Percentiles rank a stretch among this genome's conserved stretches.
Conservation (phyloP, 1,140 invertebrate species). For the Drosophila yakuba region DNA sequence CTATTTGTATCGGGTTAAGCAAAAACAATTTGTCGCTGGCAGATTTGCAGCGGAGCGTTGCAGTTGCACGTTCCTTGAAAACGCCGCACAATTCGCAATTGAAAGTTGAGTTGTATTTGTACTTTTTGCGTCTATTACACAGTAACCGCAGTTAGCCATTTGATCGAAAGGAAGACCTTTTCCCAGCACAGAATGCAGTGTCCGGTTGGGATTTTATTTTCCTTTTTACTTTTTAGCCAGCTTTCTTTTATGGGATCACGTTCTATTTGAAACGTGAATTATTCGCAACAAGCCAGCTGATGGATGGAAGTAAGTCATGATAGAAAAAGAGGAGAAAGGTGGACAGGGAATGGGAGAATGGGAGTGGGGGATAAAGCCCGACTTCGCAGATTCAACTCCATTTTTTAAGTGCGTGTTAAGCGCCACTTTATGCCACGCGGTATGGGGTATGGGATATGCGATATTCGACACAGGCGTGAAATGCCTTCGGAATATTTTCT, state of each 20-base stretch:
- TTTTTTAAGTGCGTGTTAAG: constrained; percentile 71
- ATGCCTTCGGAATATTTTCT: constrained; percentile 35
- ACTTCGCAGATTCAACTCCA: constrained; percentile 67
- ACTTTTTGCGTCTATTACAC: constrained; percentile 21
- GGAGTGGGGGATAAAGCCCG: neutral
- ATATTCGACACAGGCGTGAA: constrained; percentile 52
- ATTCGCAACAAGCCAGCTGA: constrained; percentile 57
- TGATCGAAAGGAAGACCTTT: constrained; percentile 68
- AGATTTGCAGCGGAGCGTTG: constrained; percentile 47
- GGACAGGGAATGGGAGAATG: too few relatives aligned
- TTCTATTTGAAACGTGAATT: constrained; percentile 78
- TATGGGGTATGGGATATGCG: constrained; percentile 32
- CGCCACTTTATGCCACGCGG: constrained; percentile 61
- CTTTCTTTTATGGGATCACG: constrained; percentile 71
- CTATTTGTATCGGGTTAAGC: constrained; percentile 37
- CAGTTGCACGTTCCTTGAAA: constrained; percentile 52
- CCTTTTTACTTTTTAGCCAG: constrained; percentile 24
- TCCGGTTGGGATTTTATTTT: constrained; percentile 33
- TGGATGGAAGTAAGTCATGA: constrained; percentile 61
- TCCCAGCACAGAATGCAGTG: constrained; percentile 47
- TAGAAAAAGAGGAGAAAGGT: constrained; percentile 18
- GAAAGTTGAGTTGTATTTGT: constrained; percentile 57
- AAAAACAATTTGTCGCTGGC: constrained; percentile 73
- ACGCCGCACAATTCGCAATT: constrained; percentile 64
- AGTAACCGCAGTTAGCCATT: constrained; percentile 46